Evolutionary conservation across 2,888 invertebrate species (phyloP).

Genomic region (Dinocampus coccinellae): DNA sequence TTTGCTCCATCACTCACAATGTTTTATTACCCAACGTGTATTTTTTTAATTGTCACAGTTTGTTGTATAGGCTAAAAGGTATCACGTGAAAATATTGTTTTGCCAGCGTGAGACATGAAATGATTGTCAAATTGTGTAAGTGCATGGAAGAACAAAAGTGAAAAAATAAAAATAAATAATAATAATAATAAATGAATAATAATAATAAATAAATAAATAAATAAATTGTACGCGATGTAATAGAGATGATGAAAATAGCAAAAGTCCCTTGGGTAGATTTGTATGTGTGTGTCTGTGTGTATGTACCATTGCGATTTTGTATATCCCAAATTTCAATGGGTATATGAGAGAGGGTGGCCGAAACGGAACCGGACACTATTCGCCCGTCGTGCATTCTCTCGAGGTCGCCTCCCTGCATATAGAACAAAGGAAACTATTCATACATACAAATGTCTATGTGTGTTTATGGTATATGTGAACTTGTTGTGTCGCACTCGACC

Average conservation of each 20-base stretch:
- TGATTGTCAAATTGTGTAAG: slow-evolving; percentile 15
- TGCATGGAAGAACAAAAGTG: neutral
- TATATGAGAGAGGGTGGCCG: slow-evolving; percentile 31
- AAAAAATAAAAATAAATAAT: no score
- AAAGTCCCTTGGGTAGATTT: slow-evolving; percentile 16
- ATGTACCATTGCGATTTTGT: neutral
- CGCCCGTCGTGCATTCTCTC: slow-evolving; percentile 30
- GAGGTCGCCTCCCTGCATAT: slow-evolving; percentile 5
- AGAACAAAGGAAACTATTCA: slow-evolving; percentile 29
- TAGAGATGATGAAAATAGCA: slow-evolving; percentile 11
- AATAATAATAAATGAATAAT: no score
- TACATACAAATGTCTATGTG: slow-evolving; percentile 7
- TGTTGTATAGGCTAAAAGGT: neutral
- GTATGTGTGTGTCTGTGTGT: no score
- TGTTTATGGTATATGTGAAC: neutral
- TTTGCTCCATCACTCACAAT: slow-evolving; percentile 20
- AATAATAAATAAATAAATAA: neutral
- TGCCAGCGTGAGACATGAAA: slow-evolving; percentile 3
- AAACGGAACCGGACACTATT: slow-evolving; percentile 39
- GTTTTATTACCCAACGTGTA: slow-evolving; percentile 23
- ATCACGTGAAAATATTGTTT: slow-evolving; percentile 19
- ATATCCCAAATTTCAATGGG: slow-evolving; percentile 36
- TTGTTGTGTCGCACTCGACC: neutral
- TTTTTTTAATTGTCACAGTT: slow-evolving; percentile 12
- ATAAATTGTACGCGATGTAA: neutral